Conservation (phyloP, 2,113 vertebrate species). For the Electrona antarctica region DNA sequence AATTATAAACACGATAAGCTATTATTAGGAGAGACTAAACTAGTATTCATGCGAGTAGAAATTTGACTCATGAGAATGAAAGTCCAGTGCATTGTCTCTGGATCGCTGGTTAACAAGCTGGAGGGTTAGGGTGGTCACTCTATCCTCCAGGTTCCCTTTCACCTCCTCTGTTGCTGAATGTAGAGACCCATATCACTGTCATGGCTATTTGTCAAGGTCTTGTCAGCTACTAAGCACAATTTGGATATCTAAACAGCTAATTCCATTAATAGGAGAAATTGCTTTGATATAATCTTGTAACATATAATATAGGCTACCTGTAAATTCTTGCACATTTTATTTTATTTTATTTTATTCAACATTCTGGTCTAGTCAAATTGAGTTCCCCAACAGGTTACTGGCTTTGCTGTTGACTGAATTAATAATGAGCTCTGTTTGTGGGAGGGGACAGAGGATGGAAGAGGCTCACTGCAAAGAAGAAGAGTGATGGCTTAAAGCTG, state of each 20-base stretch:
- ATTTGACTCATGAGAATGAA: conserved; percentile 36
- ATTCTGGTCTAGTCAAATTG: not conserved
- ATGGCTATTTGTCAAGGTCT: not conserved
- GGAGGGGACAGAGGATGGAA: conserved; percentile 60
- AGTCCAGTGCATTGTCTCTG: conserved; percentile 26
- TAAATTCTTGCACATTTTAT: not conserved
- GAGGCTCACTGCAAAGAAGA: conserved; percentile 44
- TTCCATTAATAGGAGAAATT: not conserved
- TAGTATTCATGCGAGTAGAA: conserved; percentile 1
- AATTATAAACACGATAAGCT: no score
- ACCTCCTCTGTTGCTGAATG: not conserved
- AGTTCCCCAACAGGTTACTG: conserved; percentile 12
- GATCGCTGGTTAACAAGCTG: conserved; percentile 27
- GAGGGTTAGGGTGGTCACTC: conserved; percentile 23
- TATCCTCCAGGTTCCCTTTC: conserved; percentile 42
- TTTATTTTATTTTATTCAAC: not conserved
- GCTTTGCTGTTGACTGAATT: conserved; percentile 50
- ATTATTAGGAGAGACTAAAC: conserved; percentile 11
- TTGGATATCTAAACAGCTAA: not conserved
- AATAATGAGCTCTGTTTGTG: conserved; percentile 56
- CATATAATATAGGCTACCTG: not conserved
- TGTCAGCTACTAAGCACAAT: not conserved
- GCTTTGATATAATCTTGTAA: not conserved
- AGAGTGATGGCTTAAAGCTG: conserved; percentile 26
- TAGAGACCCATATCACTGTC: not conserved